Evolutionary conservation across 2,797 vertebrate species (phyloP).

Genomic region (Telmatherina bonti): DNA sequence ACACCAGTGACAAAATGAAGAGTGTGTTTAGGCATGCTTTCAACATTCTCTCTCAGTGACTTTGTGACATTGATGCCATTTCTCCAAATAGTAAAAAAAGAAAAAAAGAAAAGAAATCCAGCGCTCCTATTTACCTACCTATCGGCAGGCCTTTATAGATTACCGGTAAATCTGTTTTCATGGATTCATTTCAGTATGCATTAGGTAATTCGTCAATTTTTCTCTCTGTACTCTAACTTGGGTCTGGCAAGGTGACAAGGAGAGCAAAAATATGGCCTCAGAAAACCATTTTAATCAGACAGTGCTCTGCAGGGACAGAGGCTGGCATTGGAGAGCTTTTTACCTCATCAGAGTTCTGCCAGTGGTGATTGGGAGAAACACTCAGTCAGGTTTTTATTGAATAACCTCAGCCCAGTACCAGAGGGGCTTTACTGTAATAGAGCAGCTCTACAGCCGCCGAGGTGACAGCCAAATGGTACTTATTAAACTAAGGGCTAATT

Average conservation of each 20-base stretch:
- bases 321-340: constrained; percentile 74
- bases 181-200: constrained; percentile 63
- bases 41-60: constrained; percentile 20
- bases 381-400: constrained; percentile 82
- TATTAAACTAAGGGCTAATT: constrained; percentile 78
- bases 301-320: constrained; percentile 60
- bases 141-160: constrained; percentile 51
- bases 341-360: constrained; percentile 82
- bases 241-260: constrained; percentile 67
- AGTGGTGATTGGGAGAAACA: constrained; percentile 81
- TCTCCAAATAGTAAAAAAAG: background rate
- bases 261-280: constrained; percentile 71
- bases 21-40: constrained; percentile 19
- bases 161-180: constrained; percentile 53
- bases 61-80: constrained; percentile 42
- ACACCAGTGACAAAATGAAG: constrained; percentile 36
- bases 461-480: constrained; percentile 80
- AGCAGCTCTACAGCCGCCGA: constrained; percentile 64
- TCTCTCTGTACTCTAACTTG: constrained; percentile 49
- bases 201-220: constrained; percentile 76
- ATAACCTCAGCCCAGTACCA: constrained; percentile 74
- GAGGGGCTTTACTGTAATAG: constrained; percentile 77
- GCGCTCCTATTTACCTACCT: constrained; percentile 41
- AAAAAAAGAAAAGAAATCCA: constrained; percentile 5
- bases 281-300: constrained; percentile 83